Conservation (phyloP, 2,888 invertebrate genomes). For the Platynereis dumerilii region DNA sequence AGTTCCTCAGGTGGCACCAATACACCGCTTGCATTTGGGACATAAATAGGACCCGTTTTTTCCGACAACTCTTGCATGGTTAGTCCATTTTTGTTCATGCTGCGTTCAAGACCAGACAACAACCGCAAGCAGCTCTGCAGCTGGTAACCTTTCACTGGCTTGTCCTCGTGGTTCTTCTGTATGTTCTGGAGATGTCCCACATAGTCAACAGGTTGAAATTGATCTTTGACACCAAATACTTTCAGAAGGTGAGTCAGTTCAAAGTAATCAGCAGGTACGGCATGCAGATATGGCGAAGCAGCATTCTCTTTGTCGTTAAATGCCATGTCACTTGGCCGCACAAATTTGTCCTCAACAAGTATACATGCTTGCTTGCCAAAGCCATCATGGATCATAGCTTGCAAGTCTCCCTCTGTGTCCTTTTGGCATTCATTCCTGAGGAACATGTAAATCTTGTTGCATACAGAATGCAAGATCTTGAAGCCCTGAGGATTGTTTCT, state of each 20-base stretch:
- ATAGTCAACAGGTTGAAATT: not conserved
- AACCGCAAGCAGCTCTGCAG: constrained; percentile 29
- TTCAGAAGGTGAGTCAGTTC: no score
- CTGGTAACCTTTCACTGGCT: constrained; percentile 21
- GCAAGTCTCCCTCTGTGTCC: no score
- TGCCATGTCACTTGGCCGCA: constrained; percentile 28
- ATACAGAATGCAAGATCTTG: constrained; percentile 6
- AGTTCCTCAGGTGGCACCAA: constrained; percentile 38
- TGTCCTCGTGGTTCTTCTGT: constrained; percentile 7
- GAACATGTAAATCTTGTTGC: not conserved
- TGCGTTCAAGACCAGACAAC: constrained; percentile 23
- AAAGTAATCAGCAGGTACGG: not conserved
- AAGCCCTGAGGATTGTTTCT: not conserved
- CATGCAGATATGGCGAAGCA: constrained; percentile 11
- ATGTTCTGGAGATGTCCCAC: not conserved
- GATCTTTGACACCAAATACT: not conserved
- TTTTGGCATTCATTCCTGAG: no score
- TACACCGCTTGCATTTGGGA: constrained; percentile 42
- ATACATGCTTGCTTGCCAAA: not conserved
- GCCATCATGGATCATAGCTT: no score
- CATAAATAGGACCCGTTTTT: constrained; percentile 33
- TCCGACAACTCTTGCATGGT: constrained; percentile 20
- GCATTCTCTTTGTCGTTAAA: not conserved
- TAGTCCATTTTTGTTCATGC: constrained; percentile 25
- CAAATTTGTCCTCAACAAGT: constrained; percentile 23